Evolutionary conservation across 1,140 invertebrate species (phyloP).

Genomic region (Drosophila aff.): DNA sequence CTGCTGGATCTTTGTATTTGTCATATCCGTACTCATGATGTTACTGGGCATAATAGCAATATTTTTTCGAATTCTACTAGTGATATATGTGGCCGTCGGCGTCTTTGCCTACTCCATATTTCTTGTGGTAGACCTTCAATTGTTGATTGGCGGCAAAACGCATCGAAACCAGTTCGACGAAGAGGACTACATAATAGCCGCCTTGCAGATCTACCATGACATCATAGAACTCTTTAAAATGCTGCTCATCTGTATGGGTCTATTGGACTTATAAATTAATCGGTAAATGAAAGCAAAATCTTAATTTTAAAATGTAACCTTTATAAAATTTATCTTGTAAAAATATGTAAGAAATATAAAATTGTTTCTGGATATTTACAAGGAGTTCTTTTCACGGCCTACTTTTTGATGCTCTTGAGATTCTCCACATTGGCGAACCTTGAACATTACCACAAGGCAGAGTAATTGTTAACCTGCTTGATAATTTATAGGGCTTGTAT

Average conservation of each 20-base stretch:
- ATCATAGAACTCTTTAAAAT: slow-evolving; percentile 19
- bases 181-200: slow-evolving; percentile 43
- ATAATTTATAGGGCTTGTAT: too few relatives aligned
- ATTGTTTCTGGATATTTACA: background rate
- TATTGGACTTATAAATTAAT: background rate
- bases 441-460: too few relatives aligned
- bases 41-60: background rate
- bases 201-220: slow-evolving; percentile 38
- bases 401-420: background rate
- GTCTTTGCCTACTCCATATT: slow-evolving; percentile 5
- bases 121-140: slow-evolving; percentile 37
- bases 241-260: slow-evolving; percentile 10
- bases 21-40: background rate
- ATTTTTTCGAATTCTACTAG: background rate
- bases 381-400: background rate
- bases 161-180: slow-evolving; percentile 16
- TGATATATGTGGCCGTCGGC: background rate
- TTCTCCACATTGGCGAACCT: too few relatives aligned
- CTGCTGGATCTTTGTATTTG: slow-evolving; percentile 11
- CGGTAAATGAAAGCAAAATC: background rate
- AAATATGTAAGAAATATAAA: background rate
- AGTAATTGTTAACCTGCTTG: too few relatives aligned
- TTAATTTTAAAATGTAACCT: background rate
- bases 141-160: slow-evolving; percentile 23
- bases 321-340: background rate